Percentiles rank a stretch among this genome's conserved stretches.
These are phyloP conservation scores for Oreochromis spilurus DNA, from an alignment of 2,113 vertebrate genomes.

Conservation along the genomic window DNA sequence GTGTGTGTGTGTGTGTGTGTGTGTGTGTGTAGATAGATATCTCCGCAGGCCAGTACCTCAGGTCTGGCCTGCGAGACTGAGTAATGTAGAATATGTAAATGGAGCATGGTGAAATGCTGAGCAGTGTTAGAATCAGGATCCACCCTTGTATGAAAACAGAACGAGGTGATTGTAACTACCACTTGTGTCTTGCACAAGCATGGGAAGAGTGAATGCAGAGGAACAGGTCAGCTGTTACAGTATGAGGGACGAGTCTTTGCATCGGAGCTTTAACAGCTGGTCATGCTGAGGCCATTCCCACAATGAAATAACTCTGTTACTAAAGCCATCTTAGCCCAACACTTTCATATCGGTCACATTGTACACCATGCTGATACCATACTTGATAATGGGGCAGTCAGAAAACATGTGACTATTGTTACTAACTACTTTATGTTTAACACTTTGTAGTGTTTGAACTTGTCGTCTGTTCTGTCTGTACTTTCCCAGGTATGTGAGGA, in stretches of 20 bases:
- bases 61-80: not conserved
- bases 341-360: not conserved
- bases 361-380: not conserved
- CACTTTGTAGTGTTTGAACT: not conserved
- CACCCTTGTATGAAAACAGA: not conserved
- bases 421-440: not conserved
- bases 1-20: too few species aligned
- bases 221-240: not conserved
- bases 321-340: too few species aligned
- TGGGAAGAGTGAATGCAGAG: not conserved
- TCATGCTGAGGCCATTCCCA: not conserved
- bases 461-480: not conserved
- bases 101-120: not conserved
- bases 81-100: not conserved
- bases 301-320: not conserved
- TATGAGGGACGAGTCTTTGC: not conserved
- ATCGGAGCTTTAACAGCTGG: not conserved
- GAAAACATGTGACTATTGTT: not conserved
- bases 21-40: too few species aligned
- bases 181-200: not conserved
- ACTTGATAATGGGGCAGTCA: not conserved
- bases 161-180: not conserved
- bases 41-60: not conserved
- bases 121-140: not conserved
- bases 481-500: conserved; percentile 81